These are phyloP conservation scores for Brotula barbata DNA, from an alignment of 2,797 vertebrate species.

Conservation along the genomic window DNA sequence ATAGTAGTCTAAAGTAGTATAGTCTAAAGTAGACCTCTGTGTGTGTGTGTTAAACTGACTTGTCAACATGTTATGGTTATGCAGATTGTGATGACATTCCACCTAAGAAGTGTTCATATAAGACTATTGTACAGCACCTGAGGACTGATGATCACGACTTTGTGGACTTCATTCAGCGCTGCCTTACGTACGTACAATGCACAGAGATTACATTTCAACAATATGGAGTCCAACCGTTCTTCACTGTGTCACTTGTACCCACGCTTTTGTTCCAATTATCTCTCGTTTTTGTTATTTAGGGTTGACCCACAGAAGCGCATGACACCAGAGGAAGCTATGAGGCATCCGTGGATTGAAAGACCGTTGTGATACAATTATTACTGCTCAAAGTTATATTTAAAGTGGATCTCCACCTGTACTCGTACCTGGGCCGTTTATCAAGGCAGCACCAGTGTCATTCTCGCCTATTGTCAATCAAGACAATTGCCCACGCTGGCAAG, in stretches of 20 bases:
- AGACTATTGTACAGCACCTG: conserved; percentile 77
- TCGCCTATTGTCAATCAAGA: no score
- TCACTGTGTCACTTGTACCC: not conserved
- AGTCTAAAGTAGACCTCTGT: no score
- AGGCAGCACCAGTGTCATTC: no score
- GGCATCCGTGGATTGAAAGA: conserved; percentile 79
- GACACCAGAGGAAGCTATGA: conserved; percentile 83
- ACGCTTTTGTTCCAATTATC: not conserved
- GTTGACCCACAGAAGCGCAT: conserved; percentile 84
- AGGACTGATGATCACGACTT: conserved; percentile 67
- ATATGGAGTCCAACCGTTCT: no score
- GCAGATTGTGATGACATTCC: conserved; percentile 49
- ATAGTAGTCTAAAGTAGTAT: no score
- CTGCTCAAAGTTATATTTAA: no score
- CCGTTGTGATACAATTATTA: no score
- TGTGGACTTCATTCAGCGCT: conserved; percentile 81
- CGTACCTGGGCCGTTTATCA: no score
- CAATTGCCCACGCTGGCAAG: no score
- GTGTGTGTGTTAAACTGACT: not conserved
- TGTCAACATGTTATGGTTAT: not conserved
- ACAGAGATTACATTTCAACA: not conserved
- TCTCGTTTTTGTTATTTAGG: conserved; percentile 31
- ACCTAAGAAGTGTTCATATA: conserved; percentile 75
- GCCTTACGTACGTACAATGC: conserved; percentile 78
- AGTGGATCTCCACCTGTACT: no score